Percentiles rank a stretch among this genome's conserved stretches.
phyloP scores from a whole-genome alignment of 2,888 invertebrate species.

The Anthrax anthrax region DNA sequence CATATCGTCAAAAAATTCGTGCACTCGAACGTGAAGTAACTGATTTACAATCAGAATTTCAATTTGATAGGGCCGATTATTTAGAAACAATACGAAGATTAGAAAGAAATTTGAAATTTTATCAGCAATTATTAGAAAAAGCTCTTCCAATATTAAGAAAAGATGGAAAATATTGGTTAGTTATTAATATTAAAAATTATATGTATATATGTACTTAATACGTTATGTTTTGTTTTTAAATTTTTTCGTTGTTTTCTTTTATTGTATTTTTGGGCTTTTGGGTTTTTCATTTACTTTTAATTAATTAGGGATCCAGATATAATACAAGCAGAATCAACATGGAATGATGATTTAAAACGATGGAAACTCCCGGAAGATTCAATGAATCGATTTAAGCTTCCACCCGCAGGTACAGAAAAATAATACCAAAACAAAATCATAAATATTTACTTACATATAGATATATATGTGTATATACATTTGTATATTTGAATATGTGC shows the following conservation, averaged over 20 bases:
- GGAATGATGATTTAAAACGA: conserved; percentile 58
- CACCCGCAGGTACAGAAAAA: conserved; percentile 49
- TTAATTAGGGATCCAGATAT: conserved; percentile 46
- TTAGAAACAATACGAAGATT: conserved; percentile 64
- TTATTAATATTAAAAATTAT: too few species aligned
- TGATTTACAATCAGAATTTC: conserved; percentile 69
- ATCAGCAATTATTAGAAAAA: conserved; percentile 49
- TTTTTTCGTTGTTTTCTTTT: background rate
- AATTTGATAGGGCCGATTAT: conserved; percentile 67
- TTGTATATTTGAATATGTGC: too few species aligned
- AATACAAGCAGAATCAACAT: conserved; percentile 50
- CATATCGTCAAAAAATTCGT: conserved; percentile 49
- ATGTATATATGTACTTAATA: too few species aligned
- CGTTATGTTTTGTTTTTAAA: too few species aligned
- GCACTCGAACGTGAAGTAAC: conserved; percentile 55
- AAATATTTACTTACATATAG: too few species aligned
- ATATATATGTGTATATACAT: too few species aligned
- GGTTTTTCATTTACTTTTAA: background rate
- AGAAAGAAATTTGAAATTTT: conserved; percentile 51
- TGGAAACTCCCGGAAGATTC: conserved; percentile 57
- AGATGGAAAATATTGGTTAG: conserved; percentile 57
- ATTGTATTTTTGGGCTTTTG: too few species aligned
- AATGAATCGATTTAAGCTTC: conserved; percentile 50
- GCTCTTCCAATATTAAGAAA: conserved; percentile 53
- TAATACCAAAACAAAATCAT: too few species aligned